Evolutionary conservation across 2,797 vertebrate species (phyloP), one percentile per base, ranked within the genome.

Genomic region (Cygnus olor): DNA sequence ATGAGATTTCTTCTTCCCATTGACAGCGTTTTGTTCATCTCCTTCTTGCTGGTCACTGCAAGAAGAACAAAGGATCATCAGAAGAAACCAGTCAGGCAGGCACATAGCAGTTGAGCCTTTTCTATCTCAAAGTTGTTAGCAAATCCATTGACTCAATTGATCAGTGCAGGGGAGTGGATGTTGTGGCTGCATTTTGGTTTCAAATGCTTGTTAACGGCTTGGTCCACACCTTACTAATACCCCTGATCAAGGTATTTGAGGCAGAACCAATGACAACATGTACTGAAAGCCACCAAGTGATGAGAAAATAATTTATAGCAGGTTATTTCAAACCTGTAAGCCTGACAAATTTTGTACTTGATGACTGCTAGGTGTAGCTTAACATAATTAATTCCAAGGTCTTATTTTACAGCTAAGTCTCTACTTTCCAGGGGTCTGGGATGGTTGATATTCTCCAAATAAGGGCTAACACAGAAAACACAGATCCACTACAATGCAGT

Each of bases 1-100:
- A 13, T 90, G 96, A 78, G 96, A 97, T 92, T 94, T 98, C 95
- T 98, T 98, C 91, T 95, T 97, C 92, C 98, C 98, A 22, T 97
- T 98, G 85, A 96, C 92, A 25, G 95, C 85, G 2, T 91, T 98
- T 90, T 97, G 98, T 49, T 98, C 98, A 3, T 94, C 93, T 66
- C 71, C 65, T 53, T 88, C 73, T 24, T 60, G 93, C 79, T 97
- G 97, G 64, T 98, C 98, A 79, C 99, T 97, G 88, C 44, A 56
- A 69, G 84, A 95, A 86, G 47, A 77, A 93, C 42, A 95, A 57
- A 73, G 15, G 45, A 64, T 90, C 93, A 80, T 38, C 44, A 54
- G 66, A 65, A 73, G 68, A 51, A 91, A 80, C 36, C 60, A 72
- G 85, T 66, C n/a, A 42, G 47, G 44, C 54, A 56, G 45, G 49